phyloP scores from a whole-genome alignment of 2,113 vertebrate species.

The Acanthochromis polyacanthus region DNA sequence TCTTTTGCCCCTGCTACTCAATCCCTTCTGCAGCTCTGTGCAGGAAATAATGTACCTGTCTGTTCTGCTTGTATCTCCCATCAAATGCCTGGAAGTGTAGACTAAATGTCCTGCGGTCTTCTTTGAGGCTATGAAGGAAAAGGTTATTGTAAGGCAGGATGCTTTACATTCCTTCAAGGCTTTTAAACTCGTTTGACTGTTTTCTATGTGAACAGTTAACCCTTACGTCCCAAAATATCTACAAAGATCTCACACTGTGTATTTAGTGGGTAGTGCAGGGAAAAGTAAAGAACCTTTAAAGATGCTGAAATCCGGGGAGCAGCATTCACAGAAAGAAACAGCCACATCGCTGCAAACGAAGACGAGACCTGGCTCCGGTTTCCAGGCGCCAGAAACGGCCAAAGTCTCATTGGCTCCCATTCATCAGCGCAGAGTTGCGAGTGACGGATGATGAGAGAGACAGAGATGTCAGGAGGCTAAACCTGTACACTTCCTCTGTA shows the following conservation, averaged over 20 bases:
- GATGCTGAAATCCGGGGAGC: background rate
- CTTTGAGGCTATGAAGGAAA: background rate
- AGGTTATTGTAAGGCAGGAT: background rate
- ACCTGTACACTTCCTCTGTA: conserved; percentile 39
- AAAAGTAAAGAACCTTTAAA: background rate
- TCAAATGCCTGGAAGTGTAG: conserved; percentile 30
- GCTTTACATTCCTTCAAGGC: background rate
- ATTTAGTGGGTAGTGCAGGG: background rate
- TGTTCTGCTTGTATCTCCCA: conserved; percentile 18
- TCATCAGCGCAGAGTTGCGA: conserved; percentile 45
- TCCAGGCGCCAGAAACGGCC: conserved; percentile 40
- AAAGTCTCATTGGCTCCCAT: conserved; percentile 26
- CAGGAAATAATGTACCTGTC: conserved; percentile 42
- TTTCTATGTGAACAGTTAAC: conserved; percentile 21
- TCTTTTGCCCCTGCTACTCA: conserved; percentile 49
- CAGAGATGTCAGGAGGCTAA: conserved; percentile 53
- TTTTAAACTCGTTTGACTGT: conserved; percentile 28
- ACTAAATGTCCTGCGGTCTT: conserved; percentile 3
- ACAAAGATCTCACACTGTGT: background rate
- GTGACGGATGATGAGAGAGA: conserved; percentile 42
- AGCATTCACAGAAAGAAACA: conserved; percentile 17
- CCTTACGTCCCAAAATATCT: background rate
- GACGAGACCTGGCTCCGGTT: conserved; percentile 51
- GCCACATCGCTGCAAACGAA: conserved; percentile 30
- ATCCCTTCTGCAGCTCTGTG: conserved; percentile 15